Evolutionary conservation across 2,888 invertebrate species (phyloP).

Genomic region (Caenorhabditis virilis): DNA sequence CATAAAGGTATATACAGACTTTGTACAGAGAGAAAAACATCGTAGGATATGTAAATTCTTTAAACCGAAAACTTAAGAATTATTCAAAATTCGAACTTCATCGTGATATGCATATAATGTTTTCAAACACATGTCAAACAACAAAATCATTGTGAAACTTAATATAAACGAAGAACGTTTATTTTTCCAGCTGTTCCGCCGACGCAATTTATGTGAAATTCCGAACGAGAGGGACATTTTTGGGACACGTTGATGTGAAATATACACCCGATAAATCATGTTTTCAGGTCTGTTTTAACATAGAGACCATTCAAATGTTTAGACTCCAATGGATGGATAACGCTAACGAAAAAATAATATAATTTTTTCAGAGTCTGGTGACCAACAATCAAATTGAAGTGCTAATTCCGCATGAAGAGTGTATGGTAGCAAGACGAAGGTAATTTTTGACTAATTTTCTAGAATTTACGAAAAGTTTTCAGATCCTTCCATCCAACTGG

Average conservation of each 20-base stretch:
- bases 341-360: neutral
- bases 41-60: too few species aligned
- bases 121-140: too few species aligned
- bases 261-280: slow-evolving; percentile 57
- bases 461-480: slow-evolving; percentile 10
- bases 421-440: slow-evolving; percentile 52
- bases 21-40: too few species aligned
- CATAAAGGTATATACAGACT: too few species aligned
- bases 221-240: slow-evolving; percentile 55
- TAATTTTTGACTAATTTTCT: neutral
- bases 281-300: slow-evolving; percentile 44
- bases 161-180: too few species aligned
- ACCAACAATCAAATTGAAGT: slow-evolving; percentile 65
- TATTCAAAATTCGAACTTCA: too few species aligned
- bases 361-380: slow-evolving; percentile 49
- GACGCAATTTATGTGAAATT: slow-evolving; percentile 65
- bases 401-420: slow-evolving; percentile 62
- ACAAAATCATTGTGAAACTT: too few species aligned
- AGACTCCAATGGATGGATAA: too few species aligned
- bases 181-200: slow-evolving; percentile 58
- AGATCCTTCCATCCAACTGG: slow-evolving; percentile 54
- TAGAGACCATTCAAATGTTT: too few species aligned
- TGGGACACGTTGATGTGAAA: slow-evolving; percentile 57
- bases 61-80: too few species aligned
- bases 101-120: too few species aligned